Conservation (phyloP, 2,113 vertebrate species). For the Ptychochromis oligacanthus region DNA sequence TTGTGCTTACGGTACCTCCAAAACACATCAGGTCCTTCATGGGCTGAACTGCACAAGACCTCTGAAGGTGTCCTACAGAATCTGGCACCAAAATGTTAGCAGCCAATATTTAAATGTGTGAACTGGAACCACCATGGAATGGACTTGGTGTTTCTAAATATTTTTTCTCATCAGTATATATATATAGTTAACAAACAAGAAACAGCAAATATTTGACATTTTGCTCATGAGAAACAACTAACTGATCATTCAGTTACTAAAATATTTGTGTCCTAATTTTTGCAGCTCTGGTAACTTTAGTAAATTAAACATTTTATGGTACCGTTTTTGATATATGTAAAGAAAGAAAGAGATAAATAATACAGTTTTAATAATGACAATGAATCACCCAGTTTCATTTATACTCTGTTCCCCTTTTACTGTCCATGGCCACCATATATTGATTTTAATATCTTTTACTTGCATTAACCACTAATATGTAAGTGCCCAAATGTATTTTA, state of each 20-base stretch:
- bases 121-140: neutral
- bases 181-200: neutral
- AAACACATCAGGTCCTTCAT: neutral
- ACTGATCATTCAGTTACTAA: no score
- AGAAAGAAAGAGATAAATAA: neutral
- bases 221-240: neutral
- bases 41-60: neutral
- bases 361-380: neutral
- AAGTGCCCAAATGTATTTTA: neutral
- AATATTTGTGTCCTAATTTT: no score
- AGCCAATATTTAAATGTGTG: neutral
- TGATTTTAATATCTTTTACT: neutral
- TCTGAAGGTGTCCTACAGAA: neutral
- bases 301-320: neutral
- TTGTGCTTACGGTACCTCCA: neutral
- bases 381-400: neutral
- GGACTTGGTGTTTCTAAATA: neutral
- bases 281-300: no score
- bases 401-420: no score
- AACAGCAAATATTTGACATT: neutral
- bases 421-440: neutral
- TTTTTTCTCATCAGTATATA: neutral
- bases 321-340: neutral
- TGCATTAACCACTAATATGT: neutral
- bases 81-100: neutral